Conservation (phyloP, 2,797 vertebrate species). For the Arremon brunneinucha region DNA sequence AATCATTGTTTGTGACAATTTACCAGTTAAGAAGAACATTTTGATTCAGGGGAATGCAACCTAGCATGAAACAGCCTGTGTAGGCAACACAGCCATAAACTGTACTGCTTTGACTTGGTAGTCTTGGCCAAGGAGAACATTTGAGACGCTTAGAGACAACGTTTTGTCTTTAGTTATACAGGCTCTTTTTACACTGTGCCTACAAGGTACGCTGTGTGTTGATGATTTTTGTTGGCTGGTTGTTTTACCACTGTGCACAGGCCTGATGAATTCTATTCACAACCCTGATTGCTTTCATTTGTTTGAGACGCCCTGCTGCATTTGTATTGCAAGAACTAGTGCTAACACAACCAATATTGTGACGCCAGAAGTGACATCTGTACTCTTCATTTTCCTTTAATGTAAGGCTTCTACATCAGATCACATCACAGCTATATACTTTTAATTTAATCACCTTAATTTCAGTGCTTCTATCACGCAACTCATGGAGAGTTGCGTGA, state of each 20-base stretch:
- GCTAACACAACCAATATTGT: not conserved
- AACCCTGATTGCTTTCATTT: not conserved
- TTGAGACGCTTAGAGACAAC: not conserved
- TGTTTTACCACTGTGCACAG: not conserved
- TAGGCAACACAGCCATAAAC: not conserved
- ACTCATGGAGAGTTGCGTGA: not conserved
- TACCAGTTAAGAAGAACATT: not conserved
- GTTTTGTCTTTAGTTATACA: not conserved
- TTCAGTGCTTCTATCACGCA: not conserved
- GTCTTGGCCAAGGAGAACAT: not conserved
- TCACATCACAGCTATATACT: not conserved
- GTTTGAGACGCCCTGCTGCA: not conserved
- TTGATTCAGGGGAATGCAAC: not conserved
- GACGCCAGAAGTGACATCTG: not conserved
- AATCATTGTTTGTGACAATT: not conserved
- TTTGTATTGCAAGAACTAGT: not conserved
- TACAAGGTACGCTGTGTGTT: not conserved
- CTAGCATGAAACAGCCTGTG: not conserved
- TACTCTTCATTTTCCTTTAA: not conserved
- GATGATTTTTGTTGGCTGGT: not conserved
- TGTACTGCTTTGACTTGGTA: not conserved
- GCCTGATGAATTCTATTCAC: not conserved
- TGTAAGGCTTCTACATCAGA: not conserved
- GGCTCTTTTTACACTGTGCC: not conserved
- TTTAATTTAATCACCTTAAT: not conserved